phyloP scores from a whole-genome alignment of 2,113 vertebrate genomes.

The Xiphophorus couchianus region DNA sequence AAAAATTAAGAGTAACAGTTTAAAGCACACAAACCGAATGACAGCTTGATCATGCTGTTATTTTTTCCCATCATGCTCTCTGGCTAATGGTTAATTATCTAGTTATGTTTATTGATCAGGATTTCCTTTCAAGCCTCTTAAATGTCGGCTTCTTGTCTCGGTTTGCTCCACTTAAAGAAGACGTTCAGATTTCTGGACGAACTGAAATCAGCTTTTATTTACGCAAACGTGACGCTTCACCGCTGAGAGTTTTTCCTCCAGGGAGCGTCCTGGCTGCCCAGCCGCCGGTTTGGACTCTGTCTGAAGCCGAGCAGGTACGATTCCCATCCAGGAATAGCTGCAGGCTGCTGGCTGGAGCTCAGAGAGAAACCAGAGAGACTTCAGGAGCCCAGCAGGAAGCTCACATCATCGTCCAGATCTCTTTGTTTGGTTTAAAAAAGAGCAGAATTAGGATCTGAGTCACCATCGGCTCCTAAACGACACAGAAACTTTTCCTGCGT shows the following conservation, averaged over 20 bases:
- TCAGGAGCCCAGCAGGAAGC: background rate
- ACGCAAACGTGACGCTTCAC: background rate
- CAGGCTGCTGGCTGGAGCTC: conserved; percentile 1
- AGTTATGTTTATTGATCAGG: too few relatives aligned
- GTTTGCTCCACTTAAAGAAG: background rate
- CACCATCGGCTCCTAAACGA: too few relatives aligned
- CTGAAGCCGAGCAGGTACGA: background rate
- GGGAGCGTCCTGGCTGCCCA: background rate
- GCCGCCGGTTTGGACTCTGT: background rate
- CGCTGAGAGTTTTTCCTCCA: background rate
- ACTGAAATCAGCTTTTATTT: background rate
- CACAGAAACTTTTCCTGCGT: too few relatives aligned
- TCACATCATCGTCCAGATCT: background rate
- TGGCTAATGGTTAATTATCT: background rate
- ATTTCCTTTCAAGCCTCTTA: background rate
- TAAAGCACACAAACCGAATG: too few relatives aligned
- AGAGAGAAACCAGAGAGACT: background rate
- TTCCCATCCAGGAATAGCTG: conserved; percentile 18
- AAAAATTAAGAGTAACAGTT: too few relatives aligned
- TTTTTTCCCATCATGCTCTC: background rate
- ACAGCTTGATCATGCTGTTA: too few relatives aligned
- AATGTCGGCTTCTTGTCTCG: background rate
- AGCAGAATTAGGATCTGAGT: too few relatives aligned
- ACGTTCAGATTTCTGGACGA: too few relatives aligned
- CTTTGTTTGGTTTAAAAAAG: too few relatives aligned